Percentiles rank a stretch among this genome's conserved stretches.
These are phyloP conservation scores for Eulithis prunata DNA, from an alignment of 2,888 invertebrate genomes.

Conservation along the genomic window DNA sequence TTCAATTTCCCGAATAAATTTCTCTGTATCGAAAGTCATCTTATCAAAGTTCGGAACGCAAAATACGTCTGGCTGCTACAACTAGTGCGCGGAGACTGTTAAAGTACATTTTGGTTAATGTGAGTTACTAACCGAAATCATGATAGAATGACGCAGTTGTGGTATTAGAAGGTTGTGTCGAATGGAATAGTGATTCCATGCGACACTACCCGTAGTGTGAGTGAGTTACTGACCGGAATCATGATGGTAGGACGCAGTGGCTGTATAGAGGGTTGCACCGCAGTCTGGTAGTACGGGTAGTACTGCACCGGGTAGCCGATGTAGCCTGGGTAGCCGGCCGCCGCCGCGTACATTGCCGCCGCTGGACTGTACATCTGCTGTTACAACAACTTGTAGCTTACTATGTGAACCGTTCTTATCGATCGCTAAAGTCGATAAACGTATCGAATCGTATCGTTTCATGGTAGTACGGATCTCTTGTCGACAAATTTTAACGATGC, in stretches of 20 bases:
- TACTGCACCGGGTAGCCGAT: constrained; percentile 90
- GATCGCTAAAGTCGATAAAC: too few species aligned
- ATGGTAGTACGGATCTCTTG: too few species aligned
- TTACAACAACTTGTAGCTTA: too few species aligned
- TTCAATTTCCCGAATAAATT: constrained; percentile 45
- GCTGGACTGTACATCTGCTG: constrained; percentile 89
- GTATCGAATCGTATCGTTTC: too few species aligned
- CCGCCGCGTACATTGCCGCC: constrained; percentile 87
- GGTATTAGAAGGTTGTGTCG: too few species aligned
- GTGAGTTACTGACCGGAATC: constrained; percentile 86
- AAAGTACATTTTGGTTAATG: too few species aligned
- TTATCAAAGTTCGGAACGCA: constrained; percentile 14
- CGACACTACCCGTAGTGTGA: too few species aligned
- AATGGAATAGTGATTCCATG: too few species aligned
- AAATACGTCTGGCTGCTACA: constrained; percentile 17
- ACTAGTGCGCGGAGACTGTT: constrained; percentile 38
- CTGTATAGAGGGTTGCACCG: constrained; percentile 86
- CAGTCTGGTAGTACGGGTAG: constrained; percentile 90
- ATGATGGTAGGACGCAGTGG: constrained; percentile 90
- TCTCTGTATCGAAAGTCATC: constrained; percentile 43
- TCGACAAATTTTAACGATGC: too few species aligned
- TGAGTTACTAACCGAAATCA: too few species aligned
- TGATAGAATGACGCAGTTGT: too few species aligned
- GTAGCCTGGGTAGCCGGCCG: constrained; percentile 88
- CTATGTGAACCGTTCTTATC: too few species aligned